phyloP scores from a whole-genome alignment of 2,888 invertebrate genomes.

The Periphyllus acericola region DNA sequence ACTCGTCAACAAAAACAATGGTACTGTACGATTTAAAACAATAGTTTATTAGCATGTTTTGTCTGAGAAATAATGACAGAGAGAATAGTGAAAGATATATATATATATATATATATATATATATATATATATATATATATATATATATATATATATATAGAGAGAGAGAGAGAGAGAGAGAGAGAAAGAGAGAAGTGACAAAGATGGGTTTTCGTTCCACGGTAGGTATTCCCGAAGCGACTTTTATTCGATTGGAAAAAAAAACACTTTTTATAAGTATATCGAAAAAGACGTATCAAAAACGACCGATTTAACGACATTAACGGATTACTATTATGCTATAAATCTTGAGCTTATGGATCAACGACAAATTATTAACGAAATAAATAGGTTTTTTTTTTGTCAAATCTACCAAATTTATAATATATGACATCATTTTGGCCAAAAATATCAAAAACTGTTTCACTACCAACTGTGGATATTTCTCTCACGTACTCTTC shows the following conservation, averaged over 20 bases:
- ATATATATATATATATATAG: too few relatives aligned
- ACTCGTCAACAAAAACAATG: neutral
- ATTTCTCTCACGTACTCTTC: neutral
- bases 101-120: too few relatives aligned
- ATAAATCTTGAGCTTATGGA: slow-evolving; percentile 32
- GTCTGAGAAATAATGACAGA: neutral
- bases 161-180: too few relatives aligned
- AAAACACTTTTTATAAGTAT: neutral
- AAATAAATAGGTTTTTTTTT: slow-evolving; percentile 25
- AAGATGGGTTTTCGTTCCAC: neutral
- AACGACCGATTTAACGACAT: slow-evolving; percentile 3
- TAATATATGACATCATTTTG: slow-evolving; percentile 32
- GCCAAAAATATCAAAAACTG: slow-evolving; percentile 8
- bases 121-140: too few relatives aligned
- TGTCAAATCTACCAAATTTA: slow-evolving; percentile 35
- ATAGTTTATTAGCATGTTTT: neutral
- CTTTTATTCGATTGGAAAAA: neutral
- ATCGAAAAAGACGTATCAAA: slow-evolving; percentile 1
- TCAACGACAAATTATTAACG: slow-evolving; percentile 37
- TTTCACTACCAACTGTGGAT: slow-evolving; percentile 3
- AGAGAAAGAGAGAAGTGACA: too few relatives aligned
- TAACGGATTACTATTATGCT: slow-evolving; percentile 12
- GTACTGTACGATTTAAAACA: neutral
- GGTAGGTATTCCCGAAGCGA: neutral
- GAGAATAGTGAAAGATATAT: too few relatives aligned